Evolutionary conservation across 2,888 invertebrate genomes (phyloP), one percentile per base, ranked within the genome.

Genomic region (Leucophora obtusa): DNA sequence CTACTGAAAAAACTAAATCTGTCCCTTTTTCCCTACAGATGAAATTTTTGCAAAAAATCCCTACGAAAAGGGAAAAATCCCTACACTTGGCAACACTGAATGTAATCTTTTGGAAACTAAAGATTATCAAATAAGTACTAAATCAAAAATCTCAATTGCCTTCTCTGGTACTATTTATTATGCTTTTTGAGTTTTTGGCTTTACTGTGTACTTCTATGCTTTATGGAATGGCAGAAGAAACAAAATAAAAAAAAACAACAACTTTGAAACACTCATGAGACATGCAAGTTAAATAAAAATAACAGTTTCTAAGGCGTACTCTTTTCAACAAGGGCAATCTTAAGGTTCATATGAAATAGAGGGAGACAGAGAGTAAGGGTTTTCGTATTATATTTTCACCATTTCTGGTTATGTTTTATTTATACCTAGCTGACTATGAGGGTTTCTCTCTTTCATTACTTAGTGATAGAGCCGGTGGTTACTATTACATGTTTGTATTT

Each of bases 351-450:
- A 38, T 28, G 28, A 17, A 15, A n/a, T 28, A n/a, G 28, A 69
- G 59, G 60, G 43, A 2, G 50, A 43, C 53, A 50, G 2, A 47
- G 2, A 47, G 10, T 10, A 6, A 15, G 17, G 3, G 24, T 24
- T 33, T 18, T 10, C 4, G 3, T 53, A 2, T 17, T 65, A 8
- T 21, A 8, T 54, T 72, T 68, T 73, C 62, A 79, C 63, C 62
- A 79, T 79, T 63, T 73, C 69, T 63, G 68, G 56, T 69, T 63
- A 18, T 58, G 33, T 38, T 38, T 65, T 60, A 35, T 69, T 56
- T 70, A 70, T 56, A 70, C 7, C 3, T 58, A 63, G 60, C 56
- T 33, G 28, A 0, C 5, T 4, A n/a, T 0, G 5, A n/a, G 5
- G 2, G 21, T 2, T 14, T 8, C 21, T 9, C 60, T 62, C 71